These are phyloP conservation scores for Lepilemur septentrionalis DNA, from an alignment of 2,797 vertebrate species.

Conservation along the genomic window DNA sequence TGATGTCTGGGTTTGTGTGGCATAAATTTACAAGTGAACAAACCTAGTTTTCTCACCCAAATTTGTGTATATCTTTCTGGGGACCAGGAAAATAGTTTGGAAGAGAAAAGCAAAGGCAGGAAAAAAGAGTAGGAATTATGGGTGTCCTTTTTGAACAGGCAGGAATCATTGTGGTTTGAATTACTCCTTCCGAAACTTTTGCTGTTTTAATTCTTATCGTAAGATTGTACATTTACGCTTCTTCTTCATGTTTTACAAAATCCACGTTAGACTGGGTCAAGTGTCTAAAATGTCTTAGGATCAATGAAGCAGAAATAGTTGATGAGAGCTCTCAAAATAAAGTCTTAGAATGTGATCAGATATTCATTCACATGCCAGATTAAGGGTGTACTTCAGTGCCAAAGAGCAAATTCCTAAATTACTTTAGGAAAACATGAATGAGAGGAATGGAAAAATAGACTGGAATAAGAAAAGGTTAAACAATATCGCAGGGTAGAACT, in stretches of 20 bases:
- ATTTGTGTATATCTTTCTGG: neutral
- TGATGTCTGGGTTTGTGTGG: neutral
- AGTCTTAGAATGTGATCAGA: neutral
- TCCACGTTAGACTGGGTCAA: neutral
- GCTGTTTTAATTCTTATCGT: neutral
- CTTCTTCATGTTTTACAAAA: slow-evolving; percentile 26
- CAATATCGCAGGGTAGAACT: neutral
- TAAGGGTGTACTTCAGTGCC: neutral
- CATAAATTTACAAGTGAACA: neutral
- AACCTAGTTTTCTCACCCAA: neutral
- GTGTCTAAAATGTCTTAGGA: neutral
- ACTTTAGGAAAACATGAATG: slow-evolving; percentile 21
- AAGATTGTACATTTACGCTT: neutral
- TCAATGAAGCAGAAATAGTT: slow-evolving; percentile 15
- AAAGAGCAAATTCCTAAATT: slow-evolving; percentile 36
- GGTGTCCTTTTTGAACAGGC: neutral
- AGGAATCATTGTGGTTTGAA: neutral
- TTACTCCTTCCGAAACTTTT: neutral
- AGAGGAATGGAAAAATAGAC: neutral
- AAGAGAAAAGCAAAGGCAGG: neutral
- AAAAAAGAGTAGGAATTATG: neutral
- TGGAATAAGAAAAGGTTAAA: neutral
- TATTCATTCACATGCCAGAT: neutral
- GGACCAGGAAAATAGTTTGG: neutral
- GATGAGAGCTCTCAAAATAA: neutral